Base-by-base conservation (phyloP, 2,888 invertebrate genomes). In the Lysandra bellargus region DNA sequence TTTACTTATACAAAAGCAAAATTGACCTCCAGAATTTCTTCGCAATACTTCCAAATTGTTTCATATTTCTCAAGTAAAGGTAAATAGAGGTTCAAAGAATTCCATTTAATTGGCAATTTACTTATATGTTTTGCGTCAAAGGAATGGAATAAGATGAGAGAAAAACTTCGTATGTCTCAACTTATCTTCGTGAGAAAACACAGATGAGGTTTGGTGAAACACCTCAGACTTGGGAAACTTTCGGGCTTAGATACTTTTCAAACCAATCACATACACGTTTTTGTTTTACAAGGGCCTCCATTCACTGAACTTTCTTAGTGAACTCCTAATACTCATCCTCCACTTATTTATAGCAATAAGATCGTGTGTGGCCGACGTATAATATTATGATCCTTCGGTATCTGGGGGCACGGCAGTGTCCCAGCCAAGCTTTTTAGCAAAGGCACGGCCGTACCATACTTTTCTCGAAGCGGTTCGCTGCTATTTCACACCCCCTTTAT, bases 191-290 rank as follows among this genome's bases (percentile, higher is more conserved):
- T 86, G 87, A 82, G 86, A 86, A 85, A 80, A 79, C 81, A 80
- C 85, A 85, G 83, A 83, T 85, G 85, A 82, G 80, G 84, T 85
- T 85, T 85, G 85, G 83, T 85, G 83, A 81, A 81, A 75, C 60
- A 81, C 81, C 80, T 82, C 57, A 79, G 81, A 84, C 83, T 84
- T 84, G 79, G 57, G 81, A 82, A 83, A 83, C 82, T 84, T 83
- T 79, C 80, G 80, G 80, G 80, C 81, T 81, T 79, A 81, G 82
- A 81, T 80, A 82, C 82, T 80, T 81, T 81, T 82, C 78, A 83
- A 83, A 83, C 82, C 83, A 82, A 83, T 83, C 83, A 83, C 83
- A 81, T 83, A 76, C 57, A n/a, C 17, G 30, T 53, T 76, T 53
- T 76, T 76, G 76, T 76, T 76, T 76, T 6, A 76, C 76, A 57